Evolutionary conservation across 2,797 vertebrate species (phyloP).

Genomic region (Sarcophilus harrisii): DNA sequence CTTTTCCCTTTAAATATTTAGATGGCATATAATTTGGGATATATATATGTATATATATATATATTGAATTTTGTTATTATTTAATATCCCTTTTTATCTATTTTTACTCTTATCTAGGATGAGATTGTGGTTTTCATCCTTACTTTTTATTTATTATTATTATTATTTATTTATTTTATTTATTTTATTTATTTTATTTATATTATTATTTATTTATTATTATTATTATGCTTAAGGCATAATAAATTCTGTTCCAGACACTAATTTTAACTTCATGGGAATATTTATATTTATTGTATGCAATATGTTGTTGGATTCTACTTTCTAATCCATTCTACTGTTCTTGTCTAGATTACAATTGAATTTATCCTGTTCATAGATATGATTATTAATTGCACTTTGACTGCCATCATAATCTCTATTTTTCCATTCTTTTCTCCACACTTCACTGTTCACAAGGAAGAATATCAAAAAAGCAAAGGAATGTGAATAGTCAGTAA

Average conservation of each 20-base stretch:
- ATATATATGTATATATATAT: no score
- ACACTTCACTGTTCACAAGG: not conserved
- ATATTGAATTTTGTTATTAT: not conserved
- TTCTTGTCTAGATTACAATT: not conserved
- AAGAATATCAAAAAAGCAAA: not conserved
- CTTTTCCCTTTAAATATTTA: not conserved
- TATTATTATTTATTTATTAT: no score
- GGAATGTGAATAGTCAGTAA: not conserved
- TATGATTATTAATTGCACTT: not conserved
- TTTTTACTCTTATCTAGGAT: not conserved
- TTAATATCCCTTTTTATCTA: not conserved
- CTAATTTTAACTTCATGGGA: not conserved
- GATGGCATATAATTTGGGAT: not conserved
- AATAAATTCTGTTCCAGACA: not conserved
- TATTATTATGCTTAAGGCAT: not conserved
- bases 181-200: not conserved
- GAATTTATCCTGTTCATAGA: not conserved
- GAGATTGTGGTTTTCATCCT: not conserved
- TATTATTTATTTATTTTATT: not conserved
- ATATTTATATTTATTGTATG: not conserved
- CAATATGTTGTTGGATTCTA: not conserved
- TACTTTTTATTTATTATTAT: not conserved
- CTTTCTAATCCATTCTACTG: not conserved
- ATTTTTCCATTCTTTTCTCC: not conserved
- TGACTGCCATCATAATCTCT: not conserved